Base-by-base conservation (phyloP, 1,140 invertebrate species). In the Magallana ariakensis region DNA sequence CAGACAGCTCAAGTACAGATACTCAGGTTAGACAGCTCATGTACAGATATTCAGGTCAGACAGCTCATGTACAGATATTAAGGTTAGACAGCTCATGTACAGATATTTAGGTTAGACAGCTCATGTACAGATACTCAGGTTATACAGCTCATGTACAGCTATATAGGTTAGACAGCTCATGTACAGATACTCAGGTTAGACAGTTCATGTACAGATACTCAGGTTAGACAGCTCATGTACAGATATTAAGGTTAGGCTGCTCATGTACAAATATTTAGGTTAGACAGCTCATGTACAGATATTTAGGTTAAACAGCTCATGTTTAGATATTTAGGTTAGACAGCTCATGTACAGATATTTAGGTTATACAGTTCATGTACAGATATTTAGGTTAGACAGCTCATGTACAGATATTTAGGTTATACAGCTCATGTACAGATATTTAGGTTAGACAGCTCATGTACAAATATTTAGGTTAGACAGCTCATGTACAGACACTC, bases 171-270 rank as follows among this genome's bases (percentile, higher is more conserved):
- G 92, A 90, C 92, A 94, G 83, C 84, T 93, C 1, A 89, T 89
- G 62, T 55, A 88, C 9, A 90, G 93, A 93, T 94, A 93, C 83
- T 26, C 87, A 84, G 91, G 93, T 94, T 89, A 55, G 4, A 19
- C n/a, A n/a, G n/a, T n/a, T n/a, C n/a, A n/a, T n/a, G n/a, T n/a
- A n/a, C n/a, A n/a, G n/a, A n/a, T n/a, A n/a, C n/a, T n/a, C n/a
- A n/a, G n/a, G 86, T 92, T 0, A 91, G 92, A 90, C 92, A 94
- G 83, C 84, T 93, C 1, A 89, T 89, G 62, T 55, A 88, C 9
- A 90, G 93, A 93, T 94, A 93, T 81, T 26, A 87, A 84, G 91
- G 93, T 94, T 89, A 55, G 4, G 8, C n/a, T n/a, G n/a, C n/a
- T n/a, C n/a, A n/a, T n/a, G n/a, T n/a, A n/a, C n/a, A n/a, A n/a